phyloP scores from a whole-genome alignment of 2,797 vertebrate genomes.

The Protonibea diacanthus region DNA sequence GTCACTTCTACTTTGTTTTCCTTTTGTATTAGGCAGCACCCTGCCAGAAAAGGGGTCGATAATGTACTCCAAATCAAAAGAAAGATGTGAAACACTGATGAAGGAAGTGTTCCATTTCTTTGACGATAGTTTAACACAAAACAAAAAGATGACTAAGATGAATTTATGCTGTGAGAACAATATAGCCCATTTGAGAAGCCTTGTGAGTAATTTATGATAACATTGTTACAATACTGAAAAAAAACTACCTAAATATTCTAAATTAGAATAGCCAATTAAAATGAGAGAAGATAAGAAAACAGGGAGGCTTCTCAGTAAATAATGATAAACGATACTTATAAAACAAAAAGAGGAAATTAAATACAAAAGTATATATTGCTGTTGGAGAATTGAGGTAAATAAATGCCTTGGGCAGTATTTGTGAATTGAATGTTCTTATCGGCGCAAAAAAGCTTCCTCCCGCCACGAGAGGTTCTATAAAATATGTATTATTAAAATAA shows the following conservation, averaged over 20 bases:
- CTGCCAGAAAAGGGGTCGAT: not conserved
- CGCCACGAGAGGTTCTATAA: not conserved
- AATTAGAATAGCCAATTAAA: not conserved
- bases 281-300: not conserved
- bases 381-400: not conserved
- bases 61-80: not conserved
- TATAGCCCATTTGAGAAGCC: not conserved
- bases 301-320: not conserved
- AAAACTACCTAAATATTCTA: not conserved
- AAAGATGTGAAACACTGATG: not conserved
- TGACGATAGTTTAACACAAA: not conserved
- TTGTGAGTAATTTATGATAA: not conserved
- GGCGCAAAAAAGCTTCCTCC: not conserved
- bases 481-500: not conserved
- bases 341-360: not conserved
- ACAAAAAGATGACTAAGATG: not conserved
- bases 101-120: not conserved
- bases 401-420: not conserved
- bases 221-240: not conserved
- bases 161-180: not conserved
- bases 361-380: not conserved
- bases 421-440: not conserved
- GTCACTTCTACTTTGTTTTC: not conserved
- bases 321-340: not conserved
- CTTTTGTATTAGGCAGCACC: not conserved